phyloP scores from a whole-genome alignment of 2,888 invertebrate species.

The Caenorhabditis sp. region DNA sequence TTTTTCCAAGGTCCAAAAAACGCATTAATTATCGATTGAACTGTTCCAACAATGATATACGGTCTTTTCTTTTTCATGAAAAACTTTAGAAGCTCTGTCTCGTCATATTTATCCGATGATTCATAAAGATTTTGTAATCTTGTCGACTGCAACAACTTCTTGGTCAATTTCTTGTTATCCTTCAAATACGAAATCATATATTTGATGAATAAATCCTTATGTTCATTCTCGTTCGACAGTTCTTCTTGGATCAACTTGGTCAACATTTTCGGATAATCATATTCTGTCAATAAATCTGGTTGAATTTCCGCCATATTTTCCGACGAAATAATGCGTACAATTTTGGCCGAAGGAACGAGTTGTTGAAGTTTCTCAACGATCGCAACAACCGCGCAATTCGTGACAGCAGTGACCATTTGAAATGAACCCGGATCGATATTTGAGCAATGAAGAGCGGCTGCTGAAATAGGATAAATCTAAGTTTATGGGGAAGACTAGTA shows the following conservation, averaged over 20 bases:
- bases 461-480: no score
- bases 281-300: background rate
- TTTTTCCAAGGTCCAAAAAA: background rate
- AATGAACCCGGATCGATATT: background rate
- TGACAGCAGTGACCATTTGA: background rate
- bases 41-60: background rate
- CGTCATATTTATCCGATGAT: background rate
- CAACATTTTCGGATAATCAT: background rate
- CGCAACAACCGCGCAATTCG: background rate
- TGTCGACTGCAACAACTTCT: background rate
- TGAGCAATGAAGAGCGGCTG: background rate
- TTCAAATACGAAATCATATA: background rate
- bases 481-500: no score
- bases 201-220: background rate
- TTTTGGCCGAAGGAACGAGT: background rate
- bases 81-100: background rate
- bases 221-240: background rate
- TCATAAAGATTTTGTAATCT: background rate
- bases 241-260: background rate
- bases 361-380: background rate
- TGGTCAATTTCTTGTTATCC: background rate
- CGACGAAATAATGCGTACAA: background rate
- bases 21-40: background rate
- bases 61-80: background rate
- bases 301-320: background rate